Conservation (phyloP, 2,797 vertebrate genomes). For the Malacoraja senta region DNA sequence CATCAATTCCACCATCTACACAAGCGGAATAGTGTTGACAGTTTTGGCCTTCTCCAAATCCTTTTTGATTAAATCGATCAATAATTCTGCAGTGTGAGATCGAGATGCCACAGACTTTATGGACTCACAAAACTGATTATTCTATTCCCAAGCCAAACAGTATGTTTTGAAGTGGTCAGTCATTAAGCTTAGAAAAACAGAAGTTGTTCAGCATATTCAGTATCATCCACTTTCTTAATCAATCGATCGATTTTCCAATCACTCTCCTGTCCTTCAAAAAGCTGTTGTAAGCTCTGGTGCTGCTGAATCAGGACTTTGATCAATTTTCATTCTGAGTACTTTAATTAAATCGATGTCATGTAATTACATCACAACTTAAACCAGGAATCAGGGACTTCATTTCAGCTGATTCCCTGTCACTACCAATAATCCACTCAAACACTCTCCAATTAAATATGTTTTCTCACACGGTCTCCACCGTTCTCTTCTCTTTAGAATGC, state of each 20-base stretch:
- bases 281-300: background rate
- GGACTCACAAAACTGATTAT: background rate
- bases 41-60: background rate
- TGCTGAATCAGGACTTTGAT: background rate
- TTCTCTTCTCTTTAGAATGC: background rate
- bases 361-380: background rate
- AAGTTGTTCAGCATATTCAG: background rate
- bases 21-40: no score
- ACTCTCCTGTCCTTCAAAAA: background rate
- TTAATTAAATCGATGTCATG: background rate
- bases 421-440: background rate
- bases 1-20: no score
- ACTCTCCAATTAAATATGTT: background rate
- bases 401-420: background rate
- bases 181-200: background rate
- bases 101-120: background rate
- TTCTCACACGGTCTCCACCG: background rate
- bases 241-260: background rate
- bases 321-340: background rate
- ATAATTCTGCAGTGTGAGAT: background rate
- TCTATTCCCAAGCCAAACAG: background rate
- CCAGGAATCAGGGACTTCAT: background rate
- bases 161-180: background rate
- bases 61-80: background rate
- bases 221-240: background rate